Percentiles rank a stretch among this genome's conserved stretches.
phyloP scores from a whole-genome alignment of 1,140 invertebrate genomes.

The Cotesia vestalis region DNA sequence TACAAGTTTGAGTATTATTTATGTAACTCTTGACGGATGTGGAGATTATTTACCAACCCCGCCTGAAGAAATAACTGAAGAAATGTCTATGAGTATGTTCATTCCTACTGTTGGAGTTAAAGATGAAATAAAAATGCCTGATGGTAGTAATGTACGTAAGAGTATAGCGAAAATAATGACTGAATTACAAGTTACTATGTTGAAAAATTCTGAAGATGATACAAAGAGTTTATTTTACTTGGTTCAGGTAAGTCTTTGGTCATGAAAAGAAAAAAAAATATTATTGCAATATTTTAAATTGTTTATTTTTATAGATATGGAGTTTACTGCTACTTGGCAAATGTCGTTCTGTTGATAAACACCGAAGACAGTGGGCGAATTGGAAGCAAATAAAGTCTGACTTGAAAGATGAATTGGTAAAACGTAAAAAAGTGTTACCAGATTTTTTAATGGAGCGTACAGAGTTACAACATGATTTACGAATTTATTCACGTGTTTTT shows the following conservation, averaged over 20 bases:
- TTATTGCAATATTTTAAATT: background rate
- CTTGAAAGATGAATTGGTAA: constrained; percentile 71
- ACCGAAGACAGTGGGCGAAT: constrained; percentile 69
- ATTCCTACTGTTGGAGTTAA: constrained; percentile 58
- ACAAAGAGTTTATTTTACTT: constrained; percentile 76
- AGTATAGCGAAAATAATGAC: constrained; percentile 67
- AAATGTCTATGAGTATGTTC: constrained; percentile 56
- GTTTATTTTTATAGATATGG: constrained; percentile 68
- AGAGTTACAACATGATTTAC: constrained; percentile 74
- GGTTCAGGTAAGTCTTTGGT: constrained; percentile 61
- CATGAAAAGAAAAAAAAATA: too few relatives aligned
- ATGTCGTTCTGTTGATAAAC: constrained; percentile 63
- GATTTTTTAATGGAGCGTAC: constrained; percentile 73
- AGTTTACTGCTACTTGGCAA: constrained; percentile 69
- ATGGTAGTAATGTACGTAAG: constrained; percentile 71
- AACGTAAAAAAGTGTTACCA: constrained; percentile 71
- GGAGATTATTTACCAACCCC: constrained; percentile 70
- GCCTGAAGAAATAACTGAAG: constrained; percentile 67
- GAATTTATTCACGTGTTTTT: constrained; percentile 60
- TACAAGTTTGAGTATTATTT: constrained; percentile 61
- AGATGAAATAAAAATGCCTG: constrained; percentile 68
- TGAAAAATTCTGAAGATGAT: constrained; percentile 76
- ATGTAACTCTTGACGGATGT: constrained; percentile 63
- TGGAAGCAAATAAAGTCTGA: constrained; percentile 70
- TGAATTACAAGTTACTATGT: constrained; percentile 69